Conservation (phyloP, 1,140 invertebrate genomes). For the Temnothorax nylanderi region DNA sequence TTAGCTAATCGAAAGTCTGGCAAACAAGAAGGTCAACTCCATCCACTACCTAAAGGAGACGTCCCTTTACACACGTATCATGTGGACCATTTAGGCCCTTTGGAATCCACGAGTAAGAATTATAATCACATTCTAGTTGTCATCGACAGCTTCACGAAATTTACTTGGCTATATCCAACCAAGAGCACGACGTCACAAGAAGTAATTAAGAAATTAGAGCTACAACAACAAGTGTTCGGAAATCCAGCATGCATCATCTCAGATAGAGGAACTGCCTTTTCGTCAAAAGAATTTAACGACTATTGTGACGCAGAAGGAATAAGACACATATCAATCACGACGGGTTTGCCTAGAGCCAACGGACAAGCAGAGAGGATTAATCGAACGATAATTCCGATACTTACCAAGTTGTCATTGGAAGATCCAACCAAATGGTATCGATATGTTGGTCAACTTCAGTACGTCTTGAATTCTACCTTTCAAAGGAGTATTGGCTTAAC, state of each 20-base stretch:
- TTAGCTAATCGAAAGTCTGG: constrained; percentile 1
- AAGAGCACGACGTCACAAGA: constrained; percentile 75
- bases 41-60: neutral
- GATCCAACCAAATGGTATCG: too few relatives aligned
- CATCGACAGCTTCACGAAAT: constrained; percentile 60
- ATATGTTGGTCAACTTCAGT: too few relatives aligned
- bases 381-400: too few relatives aligned
- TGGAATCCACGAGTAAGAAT: constrained; percentile 20
- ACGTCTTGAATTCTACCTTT: too few relatives aligned
- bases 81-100: constrained; percentile 13
- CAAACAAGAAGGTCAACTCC: constrained; percentile 19
- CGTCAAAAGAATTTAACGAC: neutral
- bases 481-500: too few relatives aligned
- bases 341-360: neutral
- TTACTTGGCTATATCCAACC: constrained; percentile 80
- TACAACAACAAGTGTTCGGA: neutral
- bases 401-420: too few relatives aligned
- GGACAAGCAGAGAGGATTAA: neutral
- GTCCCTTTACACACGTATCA: constrained; percentile 33
- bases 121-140: constrained; percentile 32
- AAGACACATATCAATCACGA: neutral
- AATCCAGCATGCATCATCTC: constrained; percentile 19
- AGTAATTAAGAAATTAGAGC: constrained; percentile 72
- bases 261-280: neutral
- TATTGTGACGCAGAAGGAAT: neutral